phyloP scores from a whole-genome alignment of 2,888 invertebrate species.

The Oxycera nigricornis region DNA sequence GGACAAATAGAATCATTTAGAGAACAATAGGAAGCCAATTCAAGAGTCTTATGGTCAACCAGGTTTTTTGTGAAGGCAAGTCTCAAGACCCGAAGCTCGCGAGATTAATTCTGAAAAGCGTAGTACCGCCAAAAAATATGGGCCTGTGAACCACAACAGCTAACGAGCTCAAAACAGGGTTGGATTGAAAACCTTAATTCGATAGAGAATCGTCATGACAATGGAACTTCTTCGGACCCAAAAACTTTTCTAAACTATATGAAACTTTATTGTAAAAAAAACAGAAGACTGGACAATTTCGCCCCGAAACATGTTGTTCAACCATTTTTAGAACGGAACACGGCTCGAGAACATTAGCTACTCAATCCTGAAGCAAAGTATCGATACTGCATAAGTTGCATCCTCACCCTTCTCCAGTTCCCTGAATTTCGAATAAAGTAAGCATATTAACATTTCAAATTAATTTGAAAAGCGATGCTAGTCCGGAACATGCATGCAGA shows the following conservation, averaged over 20 bases:
- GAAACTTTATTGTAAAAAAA: too few relatives aligned
- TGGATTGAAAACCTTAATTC: too few relatives aligned
- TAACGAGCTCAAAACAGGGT: not conserved
- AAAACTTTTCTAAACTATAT: too few relatives aligned
- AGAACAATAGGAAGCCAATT: conserved; percentile 45
- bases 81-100: not conserved
- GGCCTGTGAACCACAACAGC: conserved; percentile 1
- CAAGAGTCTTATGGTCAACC: conserved; percentile 26
- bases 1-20: conserved; percentile 47
- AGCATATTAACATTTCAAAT: conserved; percentile 16
- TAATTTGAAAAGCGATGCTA: conserved; percentile 1
- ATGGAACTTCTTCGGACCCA: too few relatives aligned
- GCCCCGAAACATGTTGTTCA: too few relatives aligned
- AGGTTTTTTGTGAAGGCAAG: not conserved
- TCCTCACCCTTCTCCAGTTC: not conserved
- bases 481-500: not conserved
- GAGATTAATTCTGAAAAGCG: not conserved
- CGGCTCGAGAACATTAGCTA: not conserved
- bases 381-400: not conserved
- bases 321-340: not conserved
- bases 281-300: too few relatives aligned
- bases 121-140: conserved; percentile 19
- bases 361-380: not conserved
- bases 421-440: not conserved
- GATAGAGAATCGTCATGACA: too few relatives aligned